Conservation (phyloP, 2,113 vertebrate species). For the Alectura lathami region DNA sequence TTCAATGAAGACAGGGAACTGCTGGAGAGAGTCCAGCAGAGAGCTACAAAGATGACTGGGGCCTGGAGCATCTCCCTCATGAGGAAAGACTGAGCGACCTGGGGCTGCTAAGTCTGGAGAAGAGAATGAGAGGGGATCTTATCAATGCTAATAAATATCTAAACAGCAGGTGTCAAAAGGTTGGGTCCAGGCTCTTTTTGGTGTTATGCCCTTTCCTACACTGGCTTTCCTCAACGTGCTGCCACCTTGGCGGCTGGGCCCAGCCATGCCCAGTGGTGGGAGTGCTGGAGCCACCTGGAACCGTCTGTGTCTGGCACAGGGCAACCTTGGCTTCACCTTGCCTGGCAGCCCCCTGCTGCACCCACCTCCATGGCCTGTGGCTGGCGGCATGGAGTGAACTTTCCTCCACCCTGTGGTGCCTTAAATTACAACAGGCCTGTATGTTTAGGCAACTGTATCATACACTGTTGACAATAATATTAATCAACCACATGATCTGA, state of each 20-base stretch:
- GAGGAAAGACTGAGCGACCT: too few relatives aligned
- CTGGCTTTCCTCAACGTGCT: accelerated
- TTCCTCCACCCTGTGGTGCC: neutral
- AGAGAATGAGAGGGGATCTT: too few relatives aligned
- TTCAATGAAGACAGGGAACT: too few relatives aligned
- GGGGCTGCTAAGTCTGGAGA: too few relatives aligned
- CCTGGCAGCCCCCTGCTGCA: too few relatives aligned
- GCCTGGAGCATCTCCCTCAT: too few relatives aligned
- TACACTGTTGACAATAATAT: neutral
- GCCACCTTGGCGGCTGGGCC: too few relatives aligned
- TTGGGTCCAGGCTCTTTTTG: too few relatives aligned
- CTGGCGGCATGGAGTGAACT: neutral
- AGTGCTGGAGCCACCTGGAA: accelerated
- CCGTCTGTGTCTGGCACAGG: accelerated
- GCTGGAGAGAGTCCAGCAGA: too few relatives aligned
- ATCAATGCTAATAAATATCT: too few relatives aligned
- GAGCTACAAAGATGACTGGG: too few relatives aligned
- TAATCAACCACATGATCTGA: neutral
- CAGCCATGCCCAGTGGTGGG: accelerated
- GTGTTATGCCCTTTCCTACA: neutral
- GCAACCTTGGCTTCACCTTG: neutral
- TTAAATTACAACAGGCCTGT: neutral
- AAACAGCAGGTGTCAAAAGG: too few relatives aligned
- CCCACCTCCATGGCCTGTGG: neutral
- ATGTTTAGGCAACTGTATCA: neutral